Conservation (phyloP, 2,113 vertebrate genomes). For the Mesembrinibis cayennensis region DNA sequence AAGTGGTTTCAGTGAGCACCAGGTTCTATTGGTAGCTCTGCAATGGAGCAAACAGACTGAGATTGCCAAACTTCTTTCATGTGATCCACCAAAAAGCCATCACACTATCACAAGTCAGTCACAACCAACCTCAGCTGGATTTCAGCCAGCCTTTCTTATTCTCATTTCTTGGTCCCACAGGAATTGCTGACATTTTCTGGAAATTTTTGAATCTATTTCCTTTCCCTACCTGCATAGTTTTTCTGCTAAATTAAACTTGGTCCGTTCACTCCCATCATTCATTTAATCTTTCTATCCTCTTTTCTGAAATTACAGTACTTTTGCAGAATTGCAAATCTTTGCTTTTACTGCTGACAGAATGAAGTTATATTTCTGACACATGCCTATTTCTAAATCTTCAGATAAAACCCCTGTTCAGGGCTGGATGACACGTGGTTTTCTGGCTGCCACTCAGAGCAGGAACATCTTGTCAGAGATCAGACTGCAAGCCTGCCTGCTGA, state of each 20-base stretch:
- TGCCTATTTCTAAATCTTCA: not conserved
- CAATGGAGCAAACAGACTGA: not conserved
- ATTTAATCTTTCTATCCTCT: not conserved
- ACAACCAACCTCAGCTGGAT: not conserved
- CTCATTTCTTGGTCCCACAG: not conserved
- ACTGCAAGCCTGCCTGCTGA: conserved; percentile 28
- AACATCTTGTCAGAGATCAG: conserved; percentile 28
- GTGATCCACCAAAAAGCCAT: not conserved
- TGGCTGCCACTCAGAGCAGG: conserved; percentile 18
- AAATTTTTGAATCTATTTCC: not conserved
- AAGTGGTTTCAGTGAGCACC: not conserved
- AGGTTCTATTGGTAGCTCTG: not conserved
- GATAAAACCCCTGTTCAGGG: not conserved
- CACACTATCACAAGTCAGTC: not conserved
- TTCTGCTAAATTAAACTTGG: not conserved
- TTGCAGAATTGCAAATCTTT: not conserved
- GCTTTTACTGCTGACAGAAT: not conserved
- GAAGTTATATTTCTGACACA: not conserved
- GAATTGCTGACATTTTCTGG: not conserved
- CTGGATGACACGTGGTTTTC: conserved; percentile 2
- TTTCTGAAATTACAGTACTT: not conserved
- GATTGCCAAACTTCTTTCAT: not conserved
- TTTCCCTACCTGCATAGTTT: not conserved
- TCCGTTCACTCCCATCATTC: not conserved
- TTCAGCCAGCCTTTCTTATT: not conserved